Evolutionary conservation across 2,797 vertebrate species (phyloP).

Genomic region (Enteromius viviparus): DNA sequence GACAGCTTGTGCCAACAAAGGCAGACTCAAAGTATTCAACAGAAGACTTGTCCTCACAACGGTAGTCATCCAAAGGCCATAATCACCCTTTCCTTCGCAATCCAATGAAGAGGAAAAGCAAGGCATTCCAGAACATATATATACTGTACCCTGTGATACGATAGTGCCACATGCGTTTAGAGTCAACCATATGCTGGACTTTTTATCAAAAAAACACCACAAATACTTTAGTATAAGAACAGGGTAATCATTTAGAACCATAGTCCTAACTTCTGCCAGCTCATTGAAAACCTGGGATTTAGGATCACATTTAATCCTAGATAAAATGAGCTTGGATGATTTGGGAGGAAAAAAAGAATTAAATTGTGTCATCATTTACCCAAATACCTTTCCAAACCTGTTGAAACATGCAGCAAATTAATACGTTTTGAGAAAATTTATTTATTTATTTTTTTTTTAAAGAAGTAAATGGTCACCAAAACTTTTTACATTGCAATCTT

Average conservation of each 20-base stretch:
- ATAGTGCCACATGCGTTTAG: background rate
- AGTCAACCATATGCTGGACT: background rate
- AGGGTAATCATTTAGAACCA: background rate
- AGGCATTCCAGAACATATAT: conserved; percentile 30
- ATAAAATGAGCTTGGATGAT: background rate
- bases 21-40: conserved; percentile 48
- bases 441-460: background rate
- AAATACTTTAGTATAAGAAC: conserved; percentile 1
- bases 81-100: background rate
- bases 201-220: background rate
- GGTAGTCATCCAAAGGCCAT: conserved; percentile 28
- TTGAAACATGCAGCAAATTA: background rate
- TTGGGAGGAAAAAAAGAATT: background rate
- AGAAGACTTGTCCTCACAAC: conserved; percentile 27
- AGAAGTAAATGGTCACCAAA: background rate
- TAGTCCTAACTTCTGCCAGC: background rate
- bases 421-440: background rate
- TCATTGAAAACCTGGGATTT: background rate
- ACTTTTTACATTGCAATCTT: background rate
- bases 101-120: conserved; percentile 1
- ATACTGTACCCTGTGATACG: background rate
- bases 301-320: background rate
- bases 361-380: background rate
- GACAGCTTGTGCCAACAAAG: conserved; percentile 65
- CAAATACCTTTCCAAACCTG: background rate